Evolutionary conservation across 2,888 invertebrate species (phyloP), one percentile per base, ranked within the genome.

Genomic region (Phyllotreta striolata): DNA sequence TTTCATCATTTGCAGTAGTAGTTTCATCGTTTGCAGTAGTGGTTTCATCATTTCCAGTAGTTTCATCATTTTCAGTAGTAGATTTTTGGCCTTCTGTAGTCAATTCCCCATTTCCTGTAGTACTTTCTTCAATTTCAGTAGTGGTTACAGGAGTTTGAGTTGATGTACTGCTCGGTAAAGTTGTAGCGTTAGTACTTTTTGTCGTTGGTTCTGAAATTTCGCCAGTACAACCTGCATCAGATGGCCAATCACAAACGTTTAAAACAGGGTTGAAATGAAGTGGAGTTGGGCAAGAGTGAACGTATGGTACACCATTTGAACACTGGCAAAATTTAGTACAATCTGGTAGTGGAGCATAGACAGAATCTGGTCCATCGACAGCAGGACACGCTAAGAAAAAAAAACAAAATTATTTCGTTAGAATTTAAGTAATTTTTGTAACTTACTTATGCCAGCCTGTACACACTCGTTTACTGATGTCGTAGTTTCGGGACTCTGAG

Each of bases 251-350:
- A 38, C 67, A 68, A 2, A 63, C 59, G 35, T 63, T 66, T 8
- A 66, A 10, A n/a, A 37, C 9, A 6, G 67, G 62, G 40, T 67
- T 67, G 54, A 64, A 70, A 52, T 68, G 62, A 1, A 64, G 43
- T 13, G 57, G 67, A 37, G 8, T 7, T 10, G 70, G 63, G 35
- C 70, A 70, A 10, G 56, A 12, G 44, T 56, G 54, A 8, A 64
- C 9, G 13, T 56, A 60, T 9, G 66, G 56, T 3, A n/a, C 43
- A 6, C 68, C 68, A 37, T 64, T 68, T 5, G 66, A 64, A 44
- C 68, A 68, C 38, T 68, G 62, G 41, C 64, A 68, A 34, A 66
- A 68, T 35, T 68, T 63, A 1, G 57, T 44, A 12, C 66, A 68
- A 43, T 68, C 41, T 46, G 37, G 34, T 44, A 62, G 55, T 38